Evolutionary conservation across 2,888 invertebrate genomes (phyloP).

Genomic region (Lasioglossum malachurum): DNA sequence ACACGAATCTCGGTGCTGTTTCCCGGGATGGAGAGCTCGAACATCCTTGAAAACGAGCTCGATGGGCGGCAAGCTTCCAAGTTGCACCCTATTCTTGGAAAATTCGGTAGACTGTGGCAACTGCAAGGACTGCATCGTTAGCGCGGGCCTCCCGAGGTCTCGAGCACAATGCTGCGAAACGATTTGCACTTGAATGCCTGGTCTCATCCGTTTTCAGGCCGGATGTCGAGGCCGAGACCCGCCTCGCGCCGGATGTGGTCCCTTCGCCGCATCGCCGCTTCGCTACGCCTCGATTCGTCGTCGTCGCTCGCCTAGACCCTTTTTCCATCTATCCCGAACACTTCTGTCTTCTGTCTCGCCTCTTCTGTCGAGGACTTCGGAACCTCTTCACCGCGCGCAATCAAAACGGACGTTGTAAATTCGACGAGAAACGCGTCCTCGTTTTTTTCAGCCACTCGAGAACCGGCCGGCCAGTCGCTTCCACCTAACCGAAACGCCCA

Average conservation of each 20-base stretch:
- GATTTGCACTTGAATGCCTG: slow-evolving; percentile 80
- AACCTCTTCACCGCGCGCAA: slow-evolving; percentile 24
- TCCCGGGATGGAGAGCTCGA: neutral
- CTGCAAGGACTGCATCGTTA: slow-evolving; percentile 40
- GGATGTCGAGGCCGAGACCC: slow-evolving; percentile 70
- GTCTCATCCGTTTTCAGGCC: slow-evolving; percentile 70
- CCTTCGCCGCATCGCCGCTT: slow-evolving; percentile 62
- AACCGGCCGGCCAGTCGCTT: slow-evolving; percentile 5
- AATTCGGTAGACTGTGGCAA: neutral
- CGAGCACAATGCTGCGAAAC: slow-evolving; percentile 74
- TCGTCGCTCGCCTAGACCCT: neutral
- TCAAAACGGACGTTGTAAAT: slow-evolving; percentile 39
- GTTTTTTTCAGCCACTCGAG: neutral
- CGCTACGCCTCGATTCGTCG: slow-evolving; percentile 58
- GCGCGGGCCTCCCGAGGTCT: slow-evolving; percentile 58
- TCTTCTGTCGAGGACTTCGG: slow-evolving; percentile 1
- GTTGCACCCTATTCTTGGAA: slow-evolving; percentile 15
- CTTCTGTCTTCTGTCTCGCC: neutral
- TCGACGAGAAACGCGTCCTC: slow-evolving; percentile 18
- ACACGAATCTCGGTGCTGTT: neutral
- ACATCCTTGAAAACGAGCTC: neutral
- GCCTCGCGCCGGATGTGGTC: slow-evolving; percentile 69
- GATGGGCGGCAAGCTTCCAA: neutral
- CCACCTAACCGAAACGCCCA: slow-evolving; percentile 41
- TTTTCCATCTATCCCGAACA: slow-evolving; percentile 21